These are phyloP conservation scores for Mungos mungo DNA, from an alignment of 2,113 vertebrate species.

Conservation along the genomic window DNA sequence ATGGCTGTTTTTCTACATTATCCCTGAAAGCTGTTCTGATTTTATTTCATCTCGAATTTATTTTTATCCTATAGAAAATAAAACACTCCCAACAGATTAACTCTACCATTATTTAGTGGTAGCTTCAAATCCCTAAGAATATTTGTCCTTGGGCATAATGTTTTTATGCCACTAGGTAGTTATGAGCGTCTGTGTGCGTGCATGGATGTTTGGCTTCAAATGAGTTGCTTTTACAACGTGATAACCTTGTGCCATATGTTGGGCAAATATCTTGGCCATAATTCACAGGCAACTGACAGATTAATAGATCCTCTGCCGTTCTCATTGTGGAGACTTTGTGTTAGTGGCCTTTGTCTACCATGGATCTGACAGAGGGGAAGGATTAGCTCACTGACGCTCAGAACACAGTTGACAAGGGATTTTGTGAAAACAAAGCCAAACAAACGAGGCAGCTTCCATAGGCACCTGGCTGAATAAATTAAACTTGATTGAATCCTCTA, in stretches of 20 bases:
- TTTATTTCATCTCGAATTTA: conserved; percentile 17
- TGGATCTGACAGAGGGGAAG: not conserved
- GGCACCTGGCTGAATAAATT: conserved; percentile 59
- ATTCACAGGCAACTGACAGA: conserved; percentile 66
- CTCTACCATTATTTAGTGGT: not conserved
- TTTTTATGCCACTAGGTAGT: not conserved
- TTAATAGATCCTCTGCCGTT: conserved; percentile 47
- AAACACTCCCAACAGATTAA: not conserved
- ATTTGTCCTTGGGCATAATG: not conserved
- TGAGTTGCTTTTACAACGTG: conserved; percentile 48
- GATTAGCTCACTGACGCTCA: not conserved
- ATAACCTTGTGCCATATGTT: conserved; percentile 63
- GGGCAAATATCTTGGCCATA: conserved; percentile 65
- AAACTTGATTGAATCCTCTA: conserved; percentile 28
- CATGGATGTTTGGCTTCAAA: conserved; percentile 8
- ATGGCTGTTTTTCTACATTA: not conserved
- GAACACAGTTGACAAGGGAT: conserved; percentile 30
- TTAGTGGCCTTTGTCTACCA: conserved; percentile 47
- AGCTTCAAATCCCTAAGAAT: not conserved
- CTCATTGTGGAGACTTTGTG: conserved; percentile 27
- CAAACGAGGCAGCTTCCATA: not conserved
- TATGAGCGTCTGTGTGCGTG: not conserved
- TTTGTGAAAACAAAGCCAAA: conserved; percentile 53
- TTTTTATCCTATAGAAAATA: conserved; percentile 17
- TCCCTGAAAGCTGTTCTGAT: conserved; percentile 3